phyloP scores from a whole-genome alignment of 2,113 vertebrate genomes.

The Accipiter cooperii region DNA sequence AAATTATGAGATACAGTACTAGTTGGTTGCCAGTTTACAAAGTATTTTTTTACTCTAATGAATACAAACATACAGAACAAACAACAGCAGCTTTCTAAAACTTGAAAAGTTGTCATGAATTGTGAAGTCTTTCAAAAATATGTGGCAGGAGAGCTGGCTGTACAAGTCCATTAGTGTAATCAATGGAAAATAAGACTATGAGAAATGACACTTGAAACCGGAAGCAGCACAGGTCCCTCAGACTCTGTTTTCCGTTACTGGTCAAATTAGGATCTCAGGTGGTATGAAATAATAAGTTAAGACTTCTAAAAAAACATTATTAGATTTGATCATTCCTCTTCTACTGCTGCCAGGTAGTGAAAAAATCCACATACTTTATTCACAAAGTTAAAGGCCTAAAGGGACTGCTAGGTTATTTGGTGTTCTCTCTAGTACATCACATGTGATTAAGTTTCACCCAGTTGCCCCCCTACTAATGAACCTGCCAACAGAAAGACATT shows the following conservation, averaged over 20 bases:
- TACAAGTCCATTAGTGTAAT: neutral
- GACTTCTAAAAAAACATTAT: neutral
- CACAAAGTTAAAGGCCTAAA: neutral
- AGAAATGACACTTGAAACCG: neutral
- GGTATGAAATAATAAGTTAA: neutral
- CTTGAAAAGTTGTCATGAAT: neutral
- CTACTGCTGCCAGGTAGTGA: neutral
- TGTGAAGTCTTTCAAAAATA: neutral
- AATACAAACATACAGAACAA: neutral
- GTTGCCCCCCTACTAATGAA: neutral
- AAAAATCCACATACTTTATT: neutral
- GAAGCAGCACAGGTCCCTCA: neutral
- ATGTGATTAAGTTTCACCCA: neutral
- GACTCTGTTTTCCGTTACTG: neutral
- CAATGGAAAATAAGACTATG: neutral
- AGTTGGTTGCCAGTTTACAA: neutral
- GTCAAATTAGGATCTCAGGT: neutral
- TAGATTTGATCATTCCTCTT: neutral
- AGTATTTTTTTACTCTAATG: neutral
- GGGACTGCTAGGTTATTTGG: neutral
- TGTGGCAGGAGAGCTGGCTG: fast-evolving
- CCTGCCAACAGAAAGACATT: neutral
- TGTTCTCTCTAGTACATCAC: neutral
- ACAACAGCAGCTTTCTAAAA: neutral
- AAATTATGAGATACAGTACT: neutral